Conservation (phyloP, 2,797 vertebrate genomes). For the Crenuchus spilurus region DNA sequence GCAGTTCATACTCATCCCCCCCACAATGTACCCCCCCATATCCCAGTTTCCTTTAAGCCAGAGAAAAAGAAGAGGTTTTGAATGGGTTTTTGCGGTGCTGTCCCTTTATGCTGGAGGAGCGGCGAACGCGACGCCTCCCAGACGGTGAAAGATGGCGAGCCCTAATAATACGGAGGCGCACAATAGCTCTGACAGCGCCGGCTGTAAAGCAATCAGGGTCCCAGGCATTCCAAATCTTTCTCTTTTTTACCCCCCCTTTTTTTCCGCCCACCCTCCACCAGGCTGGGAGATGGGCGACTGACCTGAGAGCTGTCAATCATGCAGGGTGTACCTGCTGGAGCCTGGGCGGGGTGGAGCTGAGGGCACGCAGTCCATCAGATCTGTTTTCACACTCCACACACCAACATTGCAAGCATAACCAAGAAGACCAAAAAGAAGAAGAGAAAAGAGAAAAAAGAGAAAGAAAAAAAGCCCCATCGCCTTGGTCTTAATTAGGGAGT, state of each 20-base stretch:
- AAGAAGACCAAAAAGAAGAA: constrained; percentile 63
- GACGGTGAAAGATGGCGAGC: constrained; percentile 78
- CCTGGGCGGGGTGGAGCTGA: constrained; percentile 74
- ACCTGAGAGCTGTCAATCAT: constrained; percentile 84
- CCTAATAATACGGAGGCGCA: constrained; percentile 80
- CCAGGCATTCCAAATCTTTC: constrained; percentile 81
- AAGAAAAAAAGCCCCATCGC: constrained; percentile 66
- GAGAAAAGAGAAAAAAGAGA: constrained; percentile 50
- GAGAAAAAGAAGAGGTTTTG: constrained; percentile 73
- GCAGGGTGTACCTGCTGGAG: constrained; percentile 78
- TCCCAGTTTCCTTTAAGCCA: constrained; percentile 66
- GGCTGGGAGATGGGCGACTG: constrained; percentile 80
- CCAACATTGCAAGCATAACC: constrained; percentile 76
- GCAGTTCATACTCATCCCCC: constrained; percentile 11
- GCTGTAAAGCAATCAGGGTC: constrained; percentile 83
- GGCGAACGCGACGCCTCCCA: constrained; percentile 75
- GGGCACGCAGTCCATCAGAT: constrained; percentile 81
- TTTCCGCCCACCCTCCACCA: constrained; percentile 80
- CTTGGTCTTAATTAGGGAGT: constrained; percentile 79
- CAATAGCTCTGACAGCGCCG: constrained; percentile 82
- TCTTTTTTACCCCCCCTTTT: neutral
- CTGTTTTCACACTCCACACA: constrained; percentile 81
- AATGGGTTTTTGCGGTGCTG: constrained; percentile 70
- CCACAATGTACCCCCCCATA: neutral
- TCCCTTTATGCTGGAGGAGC: constrained; percentile 79